Evolutionary conservation across 2,113 vertebrate genomes (phyloP), one percentile per base, ranked within the genome.

Genomic region (Phycodurus eques): DNA sequence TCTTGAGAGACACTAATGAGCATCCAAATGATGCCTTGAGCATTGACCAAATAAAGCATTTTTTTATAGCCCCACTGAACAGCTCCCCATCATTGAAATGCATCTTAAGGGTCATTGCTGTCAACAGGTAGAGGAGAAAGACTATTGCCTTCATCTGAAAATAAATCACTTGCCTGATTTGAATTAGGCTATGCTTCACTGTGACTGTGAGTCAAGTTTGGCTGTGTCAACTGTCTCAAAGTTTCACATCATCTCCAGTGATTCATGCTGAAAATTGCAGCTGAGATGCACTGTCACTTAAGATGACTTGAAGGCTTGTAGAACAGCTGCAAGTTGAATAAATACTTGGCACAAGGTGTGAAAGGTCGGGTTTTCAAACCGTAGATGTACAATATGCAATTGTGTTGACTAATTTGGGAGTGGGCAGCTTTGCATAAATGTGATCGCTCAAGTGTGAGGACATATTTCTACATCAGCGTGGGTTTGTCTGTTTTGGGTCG

Each of bases 211-310:
- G 76, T 87, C 86, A 86, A 85, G 82, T 82, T 66, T 73, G 80
- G 77, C 75, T 84, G 81, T 89, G 84, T 88, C 87, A 88, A 84
- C 79, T 80, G 88, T 89, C 88, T 86, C 60, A 84, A 88, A 88
- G 78, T 86, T 87, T 90, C 76, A 82, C 74, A 75, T 90, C 87
- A 89, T 68, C 80, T 72, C 68, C 63, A 77, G 56, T 90, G 86
- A 90, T 77, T 90, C 87, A 91, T 74, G 75, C 77, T 85, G 75
- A 63, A 83, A 86, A 87, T 77, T 81, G 60, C 73, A 79, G 86
- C 83, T 79, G 76, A 79, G 79, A 79, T 78, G 75, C 76, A 65
- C 72, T 76, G 57, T 81, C 75, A 78, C 80, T 83, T 80, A 75
- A 73, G 64, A 61, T 75, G 69, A 70, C 74, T 75, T 70, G 59